phyloP scores from a whole-genome alignment of 2,888 invertebrate genomes.

The Allophyes oxyacanthae region DNA sequence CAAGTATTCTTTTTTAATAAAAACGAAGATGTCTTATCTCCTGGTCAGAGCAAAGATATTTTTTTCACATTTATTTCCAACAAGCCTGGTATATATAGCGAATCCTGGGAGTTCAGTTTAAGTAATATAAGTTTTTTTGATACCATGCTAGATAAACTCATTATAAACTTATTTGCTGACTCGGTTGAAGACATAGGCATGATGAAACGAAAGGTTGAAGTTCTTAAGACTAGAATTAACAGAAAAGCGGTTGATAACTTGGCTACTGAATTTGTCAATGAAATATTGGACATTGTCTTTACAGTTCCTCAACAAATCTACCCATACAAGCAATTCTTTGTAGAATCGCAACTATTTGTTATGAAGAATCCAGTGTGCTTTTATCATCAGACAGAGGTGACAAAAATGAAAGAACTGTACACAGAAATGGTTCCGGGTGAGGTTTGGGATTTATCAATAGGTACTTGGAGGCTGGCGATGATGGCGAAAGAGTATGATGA shows the following conservation, averaged over 20 bases:
- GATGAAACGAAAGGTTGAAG: slow-evolving; percentile 60
- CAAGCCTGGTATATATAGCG: slow-evolving; percentile 75
- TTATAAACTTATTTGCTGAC: slow-evolving; percentile 76
- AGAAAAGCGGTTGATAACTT: slow-evolving; percentile 65
- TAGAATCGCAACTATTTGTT: slow-evolving; percentile 80
- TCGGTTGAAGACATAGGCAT: slow-evolving; percentile 67
- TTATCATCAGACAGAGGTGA: slow-evolving; percentile 82
- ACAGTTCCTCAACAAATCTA: slow-evolving; percentile 69
- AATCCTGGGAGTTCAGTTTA: slow-evolving; percentile 85
- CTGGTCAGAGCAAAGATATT: slow-evolving; percentile 82
- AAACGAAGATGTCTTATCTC: slow-evolving; percentile 86
- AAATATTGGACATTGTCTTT: slow-evolving; percentile 65
- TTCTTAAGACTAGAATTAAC: slow-evolving; percentile 67
- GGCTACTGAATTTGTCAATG: slow-evolving; percentile 62
- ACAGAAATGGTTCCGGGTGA: slow-evolving; percentile 67
- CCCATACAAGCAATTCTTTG: slow-evolving; percentile 76
- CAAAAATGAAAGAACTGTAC: slow-evolving; percentile 71
- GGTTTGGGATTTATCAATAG: slow-evolving; percentile 78
- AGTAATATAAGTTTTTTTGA: slow-evolving; percentile 80
- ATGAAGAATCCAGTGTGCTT: slow-evolving; percentile 83
- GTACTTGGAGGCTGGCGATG: slow-evolving; percentile 77
- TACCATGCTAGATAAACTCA: slow-evolving; percentile 66
- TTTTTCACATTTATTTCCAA: slow-evolving; percentile 84
- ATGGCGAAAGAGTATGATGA: slow-evolving; percentile 76
- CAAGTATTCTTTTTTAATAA: slow-evolving; percentile 89